Percentiles rank a stretch among this genome's conserved stretches.
Evolutionary conservation across 2,113 vertebrate species (phyloP).

Genomic region (Budorcas taxicolor): DNA sequence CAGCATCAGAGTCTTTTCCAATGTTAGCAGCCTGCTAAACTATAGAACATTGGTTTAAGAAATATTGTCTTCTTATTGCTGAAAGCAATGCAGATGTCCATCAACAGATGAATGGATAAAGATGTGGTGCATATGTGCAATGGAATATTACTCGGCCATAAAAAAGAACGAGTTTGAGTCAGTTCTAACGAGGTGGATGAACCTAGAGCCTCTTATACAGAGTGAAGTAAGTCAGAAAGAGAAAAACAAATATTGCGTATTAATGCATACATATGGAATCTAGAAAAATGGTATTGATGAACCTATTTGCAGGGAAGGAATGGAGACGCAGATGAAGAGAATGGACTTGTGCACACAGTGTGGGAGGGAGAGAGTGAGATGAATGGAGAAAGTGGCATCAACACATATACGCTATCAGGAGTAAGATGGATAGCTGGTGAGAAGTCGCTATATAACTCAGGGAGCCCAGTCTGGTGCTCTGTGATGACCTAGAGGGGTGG

Average conservation of each 20-base stretch:
- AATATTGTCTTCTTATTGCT: not conserved
- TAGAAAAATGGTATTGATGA: not conserved
- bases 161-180: not conserved
- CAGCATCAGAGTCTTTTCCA: too few relatives aligned
- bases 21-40: not conserved
- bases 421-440: not conserved
- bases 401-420: not conserved
- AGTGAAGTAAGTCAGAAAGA: not conserved
- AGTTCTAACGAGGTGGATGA: not conserved
- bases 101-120: not conserved
- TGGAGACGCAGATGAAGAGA: not conserved
- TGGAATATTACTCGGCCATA: not conserved
- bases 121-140: not conserved
- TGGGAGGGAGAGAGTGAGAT: not conserved
- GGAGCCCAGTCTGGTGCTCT: not conserved
- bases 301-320: not conserved
- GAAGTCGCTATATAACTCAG: not conserved
- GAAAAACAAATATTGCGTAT: not conserved
- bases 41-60: not conserved
- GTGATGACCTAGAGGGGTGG: not conserved
- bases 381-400: not conserved
- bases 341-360: not conserved
- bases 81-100: not conserved
- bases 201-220: not conserved
- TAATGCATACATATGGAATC: not conserved